phyloP scores from a whole-genome alignment of 2,888 invertebrate species.

The Bursaphelenchus okinawaensis region DNA sequence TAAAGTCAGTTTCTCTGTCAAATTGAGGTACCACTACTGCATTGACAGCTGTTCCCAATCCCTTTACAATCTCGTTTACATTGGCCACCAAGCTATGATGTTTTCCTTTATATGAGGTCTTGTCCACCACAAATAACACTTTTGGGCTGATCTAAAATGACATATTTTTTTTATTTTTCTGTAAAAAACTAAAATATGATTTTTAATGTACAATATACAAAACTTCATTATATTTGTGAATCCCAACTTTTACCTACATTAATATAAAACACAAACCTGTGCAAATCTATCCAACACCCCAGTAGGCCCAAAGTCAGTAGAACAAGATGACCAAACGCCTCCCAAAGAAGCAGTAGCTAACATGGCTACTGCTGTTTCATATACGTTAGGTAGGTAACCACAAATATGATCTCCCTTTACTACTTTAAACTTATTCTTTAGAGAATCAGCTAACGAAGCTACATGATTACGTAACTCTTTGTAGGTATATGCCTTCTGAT shows the following conservation, averaged over 20 bases:
- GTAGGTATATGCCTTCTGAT: constrained; percentile 28
- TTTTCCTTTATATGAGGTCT: constrained; percentile 64
- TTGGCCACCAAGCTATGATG: constrained; percentile 62
- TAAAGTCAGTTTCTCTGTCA: constrained; percentile 15
- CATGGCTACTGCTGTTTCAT: constrained; percentile 63
- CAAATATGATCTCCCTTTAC: constrained; percentile 61
- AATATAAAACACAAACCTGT: constrained; percentile 26
- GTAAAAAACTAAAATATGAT: constrained; percentile 25
- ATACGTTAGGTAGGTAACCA: constrained; percentile 63
- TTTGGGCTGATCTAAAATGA: constrained; percentile 62
- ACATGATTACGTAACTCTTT: constrained; percentile 41
- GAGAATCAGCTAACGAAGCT: constrained; percentile 33
- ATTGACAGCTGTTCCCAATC: constrained; percentile 38
- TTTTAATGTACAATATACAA: neutral
- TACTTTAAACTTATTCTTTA: constrained; percentile 32
- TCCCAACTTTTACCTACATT: neutral
- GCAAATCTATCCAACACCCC: constrained; percentile 53
- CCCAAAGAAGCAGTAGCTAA: constrained; percentile 63
- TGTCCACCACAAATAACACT: constrained; percentile 62
- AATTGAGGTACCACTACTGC: constrained; percentile 34
- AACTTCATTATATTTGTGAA: neutral
- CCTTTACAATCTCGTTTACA: constrained; percentile 60
- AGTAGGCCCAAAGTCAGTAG: constrained; percentile 63
- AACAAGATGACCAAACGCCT: constrained; percentile 64
- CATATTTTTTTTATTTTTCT: neutral